A percentile compares a stretch with the other conserved stretches of the same genome.
Evolutionary conservation across 2,113 vertebrate genomes (phyloP).

Genomic region (Beaufortia kweichowensis): DNA sequence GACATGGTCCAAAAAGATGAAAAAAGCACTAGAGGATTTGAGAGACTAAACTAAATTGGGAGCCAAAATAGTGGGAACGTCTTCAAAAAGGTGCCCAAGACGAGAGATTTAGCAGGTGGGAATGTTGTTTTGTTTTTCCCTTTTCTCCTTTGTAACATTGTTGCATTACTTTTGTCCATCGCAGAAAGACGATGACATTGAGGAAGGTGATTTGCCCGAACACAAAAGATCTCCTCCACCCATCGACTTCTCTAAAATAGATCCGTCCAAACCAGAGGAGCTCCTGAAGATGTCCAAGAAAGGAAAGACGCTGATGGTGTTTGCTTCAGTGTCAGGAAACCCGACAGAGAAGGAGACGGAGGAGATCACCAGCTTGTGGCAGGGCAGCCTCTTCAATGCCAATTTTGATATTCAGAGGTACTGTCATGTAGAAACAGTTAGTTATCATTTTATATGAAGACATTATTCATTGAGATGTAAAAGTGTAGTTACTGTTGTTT

Average conservation of each 20-base stretch:
- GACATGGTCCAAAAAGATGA: too few relatives aligned
- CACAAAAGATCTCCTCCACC: constrained; percentile 87
- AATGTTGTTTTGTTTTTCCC: too few relatives aligned
- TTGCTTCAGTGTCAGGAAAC: constrained; percentile 86
- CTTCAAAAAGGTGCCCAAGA: too few relatives aligned
- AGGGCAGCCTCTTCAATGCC: constrained; percentile 95
- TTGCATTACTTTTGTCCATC: too few relatives aligned
- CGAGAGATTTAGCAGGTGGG: too few relatives aligned
- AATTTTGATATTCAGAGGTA: constrained; percentile 96
- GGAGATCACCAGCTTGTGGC: constrained; percentile 93
- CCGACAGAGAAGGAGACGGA: constrained; percentile 96
- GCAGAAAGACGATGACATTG: constrained; percentile 95
- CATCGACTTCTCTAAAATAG: constrained; percentile 89
- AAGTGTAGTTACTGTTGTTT: not conserved
- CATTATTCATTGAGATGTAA: not conserved
- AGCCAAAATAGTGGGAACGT: too few relatives aligned
- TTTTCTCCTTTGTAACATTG: too few relatives aligned
- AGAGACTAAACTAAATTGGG: too few relatives aligned
- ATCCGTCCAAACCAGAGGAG: constrained; percentile 89
- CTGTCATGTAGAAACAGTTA: not conserved
- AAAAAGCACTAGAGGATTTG: too few relatives aligned
- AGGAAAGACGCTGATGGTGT: constrained; percentile 95
- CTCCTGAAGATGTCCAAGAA: constrained; percentile 93
- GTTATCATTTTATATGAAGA: too few relatives aligned
- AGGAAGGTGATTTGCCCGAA: constrained; percentile 93